Evolutionary conservation across 2,113 vertebrate species (phyloP).

Genomic region (Panthera leo): DNA sequence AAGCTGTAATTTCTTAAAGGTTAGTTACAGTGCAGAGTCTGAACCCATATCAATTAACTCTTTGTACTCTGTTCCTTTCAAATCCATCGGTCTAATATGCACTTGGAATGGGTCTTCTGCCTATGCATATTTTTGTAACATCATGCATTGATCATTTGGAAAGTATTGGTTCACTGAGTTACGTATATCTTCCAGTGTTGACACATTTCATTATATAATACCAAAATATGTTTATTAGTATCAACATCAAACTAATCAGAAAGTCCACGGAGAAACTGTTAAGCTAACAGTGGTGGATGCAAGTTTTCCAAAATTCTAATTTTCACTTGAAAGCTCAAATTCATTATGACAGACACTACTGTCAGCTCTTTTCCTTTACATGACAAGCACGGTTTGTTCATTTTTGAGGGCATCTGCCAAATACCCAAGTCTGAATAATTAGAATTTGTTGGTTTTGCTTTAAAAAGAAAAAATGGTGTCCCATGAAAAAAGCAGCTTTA

Average conservation of each 20-base stretch:
- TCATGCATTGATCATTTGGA: slow-evolving; percentile 29
- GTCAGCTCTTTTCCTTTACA: neutral
- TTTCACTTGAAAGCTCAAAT: slow-evolving; percentile 58
- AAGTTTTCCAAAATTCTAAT: slow-evolving; percentile 58
- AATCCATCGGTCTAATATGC: neutral
- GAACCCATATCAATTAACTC: neutral
- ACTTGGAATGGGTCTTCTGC: slow-evolving; percentile 13
- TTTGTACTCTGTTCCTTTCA: slow-evolving; percentile 16
- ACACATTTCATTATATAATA: slow-evolving; percentile 5
- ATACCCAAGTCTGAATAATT: slow-evolving; percentile 14
- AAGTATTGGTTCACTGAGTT: slow-evolving; percentile 10
- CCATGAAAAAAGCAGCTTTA: neutral
- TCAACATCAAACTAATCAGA: neutral
- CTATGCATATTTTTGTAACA: slow-evolving; percentile 12
- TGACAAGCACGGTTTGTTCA: neutral
- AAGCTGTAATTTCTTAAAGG: slow-evolving; percentile 31
- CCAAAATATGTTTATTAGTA: slow-evolving; percentile 42
- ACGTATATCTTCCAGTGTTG: neutral
- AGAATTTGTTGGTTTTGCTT: slow-evolving; percentile 37
- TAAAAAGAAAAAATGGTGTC: slow-evolving; percentile 46
- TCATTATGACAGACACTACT: slow-evolving; percentile 24
- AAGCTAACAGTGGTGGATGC: neutral
- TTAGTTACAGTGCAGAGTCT: neutral
- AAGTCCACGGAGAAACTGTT: slow-evolving; percentile 34
- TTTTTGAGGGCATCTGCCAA: slow-evolving; percentile 51